phyloP scores from a whole-genome alignment of 2,888 invertebrate species.

The Thumatha senex region DNA sequence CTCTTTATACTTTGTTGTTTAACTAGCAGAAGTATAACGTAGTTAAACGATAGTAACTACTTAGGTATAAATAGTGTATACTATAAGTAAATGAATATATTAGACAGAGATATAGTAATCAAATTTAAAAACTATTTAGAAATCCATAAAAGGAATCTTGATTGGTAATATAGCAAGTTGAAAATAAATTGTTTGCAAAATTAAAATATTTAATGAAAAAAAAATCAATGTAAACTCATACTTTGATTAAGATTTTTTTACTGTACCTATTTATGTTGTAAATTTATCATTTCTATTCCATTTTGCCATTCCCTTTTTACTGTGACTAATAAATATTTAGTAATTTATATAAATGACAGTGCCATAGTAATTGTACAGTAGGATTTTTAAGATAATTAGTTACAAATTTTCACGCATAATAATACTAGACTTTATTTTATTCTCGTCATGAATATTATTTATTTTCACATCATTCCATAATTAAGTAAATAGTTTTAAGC shows the following conservation, averaged over 20 bases:
- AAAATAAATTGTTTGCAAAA: not conserved
- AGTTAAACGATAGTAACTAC: constrained; percentile 53
- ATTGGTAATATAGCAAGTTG: constrained; percentile 60
- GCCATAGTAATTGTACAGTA: constrained; percentile 57
- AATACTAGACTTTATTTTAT: constrained; percentile 19
- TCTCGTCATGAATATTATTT: not conserved
- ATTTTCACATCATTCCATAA: too few relatives aligned
- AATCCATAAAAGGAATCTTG: constrained; percentile 46
- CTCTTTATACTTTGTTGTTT: constrained; percentile 65
- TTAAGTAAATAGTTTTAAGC: too few relatives aligned
- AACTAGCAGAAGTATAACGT: constrained; percentile 60
- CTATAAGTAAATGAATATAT: constrained; percentile 18
- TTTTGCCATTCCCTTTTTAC: constrained; percentile 34
- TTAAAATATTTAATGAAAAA: not conserved
- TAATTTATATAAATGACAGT: constrained; percentile 46
- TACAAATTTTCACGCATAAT: constrained; percentile 30
- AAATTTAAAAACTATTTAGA: constrained; percentile 47
- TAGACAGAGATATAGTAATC: constrained; percentile 22
- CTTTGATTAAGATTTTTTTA: constrained; percentile 16
- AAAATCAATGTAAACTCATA: constrained; percentile 12
- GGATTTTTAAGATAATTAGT: constrained; percentile 32
- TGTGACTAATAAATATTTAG: constrained; percentile 29
- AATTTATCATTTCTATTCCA: constrained; percentile 33
- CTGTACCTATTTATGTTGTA: constrained; percentile 22
- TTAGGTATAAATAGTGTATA: constrained; percentile 40